phyloP scores from a whole-genome alignment of 2,888 invertebrate genomes.

The Lycia hirtaria region DNA sequence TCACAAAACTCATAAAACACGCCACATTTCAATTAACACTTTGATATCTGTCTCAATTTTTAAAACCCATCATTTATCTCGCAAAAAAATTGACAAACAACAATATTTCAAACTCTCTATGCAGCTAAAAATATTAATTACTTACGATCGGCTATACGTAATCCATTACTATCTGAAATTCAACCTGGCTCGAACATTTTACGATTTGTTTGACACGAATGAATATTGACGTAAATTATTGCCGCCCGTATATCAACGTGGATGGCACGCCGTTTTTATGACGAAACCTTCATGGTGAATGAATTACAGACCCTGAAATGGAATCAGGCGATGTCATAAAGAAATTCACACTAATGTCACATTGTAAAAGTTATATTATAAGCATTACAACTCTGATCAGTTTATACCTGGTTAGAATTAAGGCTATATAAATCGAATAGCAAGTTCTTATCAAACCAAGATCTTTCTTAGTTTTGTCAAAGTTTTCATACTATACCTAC shows the following conservation, averaged over 20 bases:
- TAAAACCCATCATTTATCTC: background rate
- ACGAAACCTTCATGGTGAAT: conserved; percentile 49
- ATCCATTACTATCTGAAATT: conserved; percentile 47
- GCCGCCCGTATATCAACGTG: conserved; percentile 58
- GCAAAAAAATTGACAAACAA: background rate
- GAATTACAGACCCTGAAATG: conserved; percentile 52
- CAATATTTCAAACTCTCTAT: conserved; percentile 4
- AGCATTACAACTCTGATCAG: too few relatives aligned
- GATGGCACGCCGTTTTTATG: conserved; percentile 67
- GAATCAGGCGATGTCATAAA: background rate
- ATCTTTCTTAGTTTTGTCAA: too few relatives aligned
- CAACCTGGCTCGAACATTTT: conserved; percentile 54
- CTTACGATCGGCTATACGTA: conserved; percentile 27
- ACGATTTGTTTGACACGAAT: conserved; percentile 72
- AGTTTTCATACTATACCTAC: too few relatives aligned
- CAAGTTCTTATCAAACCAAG: too few relatives aligned
- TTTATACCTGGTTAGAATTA: too few relatives aligned
- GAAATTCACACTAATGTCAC: background rate
- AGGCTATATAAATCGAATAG: too few relatives aligned
- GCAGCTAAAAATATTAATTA: conserved; percentile 25
- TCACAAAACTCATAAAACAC: background rate
- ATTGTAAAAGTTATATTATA: background rate
- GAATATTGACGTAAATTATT: conserved; percentile 72
- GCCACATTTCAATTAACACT: background rate
- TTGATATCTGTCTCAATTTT: background rate